phyloP scores from a whole-genome alignment of 1,140 invertebrate species.

The Cardiocondyla obscurior region DNA sequence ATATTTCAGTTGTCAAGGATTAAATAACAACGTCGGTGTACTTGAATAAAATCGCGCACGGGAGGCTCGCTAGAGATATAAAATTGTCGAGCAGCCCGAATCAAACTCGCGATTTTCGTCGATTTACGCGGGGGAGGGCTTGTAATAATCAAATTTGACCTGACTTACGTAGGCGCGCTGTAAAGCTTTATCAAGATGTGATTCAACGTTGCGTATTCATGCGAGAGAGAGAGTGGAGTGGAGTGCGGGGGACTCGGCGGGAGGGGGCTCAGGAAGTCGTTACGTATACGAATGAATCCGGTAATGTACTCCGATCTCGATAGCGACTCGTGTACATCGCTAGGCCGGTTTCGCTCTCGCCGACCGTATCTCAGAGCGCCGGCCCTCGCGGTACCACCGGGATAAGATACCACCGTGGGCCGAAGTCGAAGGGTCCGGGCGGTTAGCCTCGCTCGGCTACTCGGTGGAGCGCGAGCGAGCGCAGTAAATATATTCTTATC shows the following conservation, averaged over 20 bases:
- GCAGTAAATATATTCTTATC: slow-evolving; percentile 78
- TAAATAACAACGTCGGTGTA: neutral
- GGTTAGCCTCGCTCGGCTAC: slow-evolving; percentile 68
- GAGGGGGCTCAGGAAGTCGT: slow-evolving; percentile 41
- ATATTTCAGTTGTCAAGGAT: too few species aligned
- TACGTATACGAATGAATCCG: slow-evolving; percentile 53
- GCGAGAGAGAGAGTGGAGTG: slow-evolving; percentile 47
- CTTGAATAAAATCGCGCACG: neutral
- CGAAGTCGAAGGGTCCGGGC: slow-evolving; percentile 63
- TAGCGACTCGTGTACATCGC: slow-evolving; percentile 66
- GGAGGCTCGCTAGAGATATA: slow-evolving; percentile 5
- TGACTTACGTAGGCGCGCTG: slow-evolving; percentile 26
- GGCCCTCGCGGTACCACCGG: slow-evolving; percentile 21
- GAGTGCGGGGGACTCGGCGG: neutral
- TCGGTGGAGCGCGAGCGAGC: slow-evolving; percentile 48
- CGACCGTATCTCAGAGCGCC: slow-evolving; percentile 65
- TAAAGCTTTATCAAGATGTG: slow-evolving; percentile 47
- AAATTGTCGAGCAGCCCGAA: neutral
- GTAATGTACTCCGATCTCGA: slow-evolving; percentile 58
- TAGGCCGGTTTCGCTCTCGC: slow-evolving; percentile 44
- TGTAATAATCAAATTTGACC: slow-evolving; percentile 47
- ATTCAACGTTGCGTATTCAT: slow-evolving; percentile 52
- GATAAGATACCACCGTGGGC: slow-evolving; percentile 71
- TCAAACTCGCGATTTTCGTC: slow-evolving; percentile 11
- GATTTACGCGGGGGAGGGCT: neutral